Base-by-base conservation (phyloP, 2,113 vertebrate genomes). In the Tachycineta bicolor region DNA sequence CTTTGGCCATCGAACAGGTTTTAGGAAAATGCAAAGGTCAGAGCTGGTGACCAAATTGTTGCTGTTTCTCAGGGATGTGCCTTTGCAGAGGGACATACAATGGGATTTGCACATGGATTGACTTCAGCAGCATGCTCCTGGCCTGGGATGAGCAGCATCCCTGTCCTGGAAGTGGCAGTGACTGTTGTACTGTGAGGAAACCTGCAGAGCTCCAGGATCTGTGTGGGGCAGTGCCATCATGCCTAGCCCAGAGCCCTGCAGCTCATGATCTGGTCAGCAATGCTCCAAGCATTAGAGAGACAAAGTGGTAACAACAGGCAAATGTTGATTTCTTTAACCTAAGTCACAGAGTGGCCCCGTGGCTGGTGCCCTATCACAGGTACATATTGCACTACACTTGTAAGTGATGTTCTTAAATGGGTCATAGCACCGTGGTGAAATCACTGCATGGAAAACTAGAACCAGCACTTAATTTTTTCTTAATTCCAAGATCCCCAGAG, bases 331-430 rank as follows among this genome's bases (percentile, higher is more conserved):
- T 67, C 50, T 76, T 90, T 39, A 81, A 68, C 69, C 79, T 74
- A 84, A 71, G 76, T 93, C 90, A 83, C 84, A 92, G 92, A 76
- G 3, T 28, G 91, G 89, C 90, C 82, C 60, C 9, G 1, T 77
- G 74, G 28, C 12, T 29, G 84, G 64, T 63, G 88, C 93, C 62
- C 76, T 74, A 9, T 80, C 87, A 83, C 89, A 88, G 93, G 86
- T 90, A 91, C 76, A 63, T 97, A 97, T 97, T 97, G 97, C 97
- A 97, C 97, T 97, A 96, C 83, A 90, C 86, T 95, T 28, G 81
- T 94, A 80, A 89, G 60, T 83, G 31, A 92, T 34, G 21, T 75
- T 55, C 68, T 56, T 62, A 20, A 33, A 73, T 89, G 95, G 94
- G 31, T 95, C 65, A 89, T 95, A 97, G 97, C 97, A 97, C 97